Evolutionary conservation across 2,113 vertebrate species (phyloP).

Genomic region (Rostratula benghalensis): DNA sequence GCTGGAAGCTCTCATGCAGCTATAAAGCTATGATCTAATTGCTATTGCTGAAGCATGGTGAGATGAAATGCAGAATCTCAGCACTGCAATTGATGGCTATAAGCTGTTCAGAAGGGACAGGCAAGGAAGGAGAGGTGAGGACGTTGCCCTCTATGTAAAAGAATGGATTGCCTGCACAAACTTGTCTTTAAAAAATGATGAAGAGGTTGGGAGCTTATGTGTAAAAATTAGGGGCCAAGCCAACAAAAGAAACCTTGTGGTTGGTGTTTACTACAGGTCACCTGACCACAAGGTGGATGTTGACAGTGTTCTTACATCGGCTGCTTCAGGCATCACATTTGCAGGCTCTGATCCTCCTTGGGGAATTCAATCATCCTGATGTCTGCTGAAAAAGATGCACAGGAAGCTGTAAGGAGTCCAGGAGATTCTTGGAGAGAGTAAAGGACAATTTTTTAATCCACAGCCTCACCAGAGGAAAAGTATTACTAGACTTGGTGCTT

Average conservation of each 20-base stretch:
- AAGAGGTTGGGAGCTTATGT: neutral
- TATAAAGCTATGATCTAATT: neutral
- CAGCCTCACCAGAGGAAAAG: neutral
- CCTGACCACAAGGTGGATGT: neutral
- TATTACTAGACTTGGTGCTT: neutral
- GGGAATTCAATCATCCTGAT: neutral
- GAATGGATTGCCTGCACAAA: neutral
- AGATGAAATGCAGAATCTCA: neutral
- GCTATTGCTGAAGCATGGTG: accelerated
- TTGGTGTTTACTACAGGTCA: neutral
- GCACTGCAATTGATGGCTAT: neutral
- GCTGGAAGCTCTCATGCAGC: neutral
- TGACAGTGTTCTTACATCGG: neutral
- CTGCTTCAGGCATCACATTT: neutral
- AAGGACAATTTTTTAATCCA: neutral
- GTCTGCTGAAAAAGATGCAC: neutral
- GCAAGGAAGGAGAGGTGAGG: neutral
- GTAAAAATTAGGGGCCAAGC: neutral
- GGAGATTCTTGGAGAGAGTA: neutral
- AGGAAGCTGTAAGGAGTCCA: neutral
- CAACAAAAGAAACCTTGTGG: neutral
- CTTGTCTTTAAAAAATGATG: neutral
- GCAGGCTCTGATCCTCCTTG: neutral
- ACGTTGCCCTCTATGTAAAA: neutral
- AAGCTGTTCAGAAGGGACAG: neutral